These are phyloP conservation scores for Heliothis subflexa DNA, from an alignment of 1,140 invertebrate genomes.

Conservation along the genomic window DNA sequence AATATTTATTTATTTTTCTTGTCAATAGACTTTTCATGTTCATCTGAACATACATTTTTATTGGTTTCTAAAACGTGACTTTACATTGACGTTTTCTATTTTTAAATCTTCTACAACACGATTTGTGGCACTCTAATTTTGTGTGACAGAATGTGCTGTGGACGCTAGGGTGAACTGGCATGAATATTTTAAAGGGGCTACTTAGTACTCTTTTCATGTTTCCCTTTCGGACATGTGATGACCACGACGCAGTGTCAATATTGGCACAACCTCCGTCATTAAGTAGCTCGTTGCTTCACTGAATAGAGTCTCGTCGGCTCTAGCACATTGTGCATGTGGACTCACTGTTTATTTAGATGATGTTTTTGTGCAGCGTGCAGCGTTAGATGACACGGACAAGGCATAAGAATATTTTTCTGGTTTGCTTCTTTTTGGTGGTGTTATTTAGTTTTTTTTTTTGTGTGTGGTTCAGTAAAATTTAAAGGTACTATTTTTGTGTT, in stretches of 20 bases:
- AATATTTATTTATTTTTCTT: background rate
- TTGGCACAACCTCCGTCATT: conserved; percentile 73
- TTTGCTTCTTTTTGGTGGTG: background rate
- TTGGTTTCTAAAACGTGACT: background rate
- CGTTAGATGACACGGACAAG: conserved; percentile 22
- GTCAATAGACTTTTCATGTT: too few species aligned
- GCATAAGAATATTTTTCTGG: background rate
- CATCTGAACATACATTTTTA: background rate
- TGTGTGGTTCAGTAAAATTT: background rate
- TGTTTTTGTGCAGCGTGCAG: conserved; percentile 47
- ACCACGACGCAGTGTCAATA: conserved; percentile 76
- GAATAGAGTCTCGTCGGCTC: conserved; percentile 67
- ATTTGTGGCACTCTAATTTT: background rate
- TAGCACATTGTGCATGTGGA: conserved; percentile 54
- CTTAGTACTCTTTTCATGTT: conserved; percentile 58
- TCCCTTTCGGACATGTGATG: conserved; percentile 75
- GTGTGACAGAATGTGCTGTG: background rate
- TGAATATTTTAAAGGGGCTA: conserved; percentile 64
- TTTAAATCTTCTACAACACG: background rate
- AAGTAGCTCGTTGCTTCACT: conserved; percentile 75
- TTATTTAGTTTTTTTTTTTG: background rate
- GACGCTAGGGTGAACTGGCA: background rate
- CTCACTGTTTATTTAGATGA: conserved; percentile 58
- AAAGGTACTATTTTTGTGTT: too few species aligned
- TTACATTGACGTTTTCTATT: background rate